phyloP scores from a whole-genome alignment of 2,888 invertebrate genomes.

The Aricia artaxerxes region DNA sequence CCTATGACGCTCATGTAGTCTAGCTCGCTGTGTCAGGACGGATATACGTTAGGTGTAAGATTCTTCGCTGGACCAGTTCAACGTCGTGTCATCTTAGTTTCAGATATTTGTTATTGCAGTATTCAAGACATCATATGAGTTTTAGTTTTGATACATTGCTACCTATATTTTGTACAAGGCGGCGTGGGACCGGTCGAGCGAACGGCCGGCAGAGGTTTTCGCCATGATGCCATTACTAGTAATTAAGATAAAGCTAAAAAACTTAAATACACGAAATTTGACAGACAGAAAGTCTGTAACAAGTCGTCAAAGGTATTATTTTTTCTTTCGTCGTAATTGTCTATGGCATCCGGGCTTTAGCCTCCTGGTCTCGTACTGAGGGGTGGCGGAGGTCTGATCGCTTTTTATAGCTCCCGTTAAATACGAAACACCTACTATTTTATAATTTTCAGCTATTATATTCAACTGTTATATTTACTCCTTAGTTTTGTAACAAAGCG shows the following conservation, averaged over 20 bases:
- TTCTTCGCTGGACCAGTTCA: conserved; percentile 4
- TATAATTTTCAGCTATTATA: neutral
- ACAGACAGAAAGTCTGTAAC: neutral
- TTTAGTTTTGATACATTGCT: conserved; percentile 3
- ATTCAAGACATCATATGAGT: neutral
- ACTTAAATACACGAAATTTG: neutral
- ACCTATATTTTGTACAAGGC: neutral
- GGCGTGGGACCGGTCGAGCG: neutral
- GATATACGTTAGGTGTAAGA: conserved; percentile 25
- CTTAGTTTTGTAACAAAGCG: conserved; percentile 23
- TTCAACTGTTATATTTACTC: neutral
- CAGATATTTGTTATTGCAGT: neutral
- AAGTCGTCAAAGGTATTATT: too few relatives aligned
- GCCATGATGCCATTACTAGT: neutral
- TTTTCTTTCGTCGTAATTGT: neutral
- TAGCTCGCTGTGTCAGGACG: conserved; percentile 30
- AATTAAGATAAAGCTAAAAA: neutral
- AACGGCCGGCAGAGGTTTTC: conserved; percentile 6
- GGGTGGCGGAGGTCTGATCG: conserved; percentile 29
- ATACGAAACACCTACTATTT: neutral
- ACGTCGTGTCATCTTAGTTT: neutral
- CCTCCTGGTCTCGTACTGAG: conserved; percentile 28
- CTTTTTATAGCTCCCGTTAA: neutral
- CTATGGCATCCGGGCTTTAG: neutral
- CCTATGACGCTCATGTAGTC: conserved; percentile 31